phyloP scores from a whole-genome alignment of 2,888 invertebrate genomes.

The Papilio demoleus region DNA sequence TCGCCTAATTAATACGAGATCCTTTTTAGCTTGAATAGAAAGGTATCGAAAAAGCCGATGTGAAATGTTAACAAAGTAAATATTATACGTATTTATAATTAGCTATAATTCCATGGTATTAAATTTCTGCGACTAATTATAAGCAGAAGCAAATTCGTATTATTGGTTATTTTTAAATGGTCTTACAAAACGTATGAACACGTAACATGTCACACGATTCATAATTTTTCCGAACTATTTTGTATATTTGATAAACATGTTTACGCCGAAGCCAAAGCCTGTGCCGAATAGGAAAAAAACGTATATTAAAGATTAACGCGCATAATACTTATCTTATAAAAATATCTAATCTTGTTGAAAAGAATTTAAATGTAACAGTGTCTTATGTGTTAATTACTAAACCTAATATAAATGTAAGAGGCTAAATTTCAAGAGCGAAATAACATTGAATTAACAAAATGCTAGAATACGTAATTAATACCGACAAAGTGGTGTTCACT shows the following conservation, averaged over 20 bases:
- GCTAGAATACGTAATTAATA: constrained; percentile 10
- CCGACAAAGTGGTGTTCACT: constrained; percentile 9
- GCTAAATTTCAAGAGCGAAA: constrained; percentile 7
- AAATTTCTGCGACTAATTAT: neutral
- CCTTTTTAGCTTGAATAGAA: neutral
- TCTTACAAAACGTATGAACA: neutral
- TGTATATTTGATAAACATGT: too few relatives aligned
- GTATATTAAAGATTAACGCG: neutral
- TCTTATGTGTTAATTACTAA: constrained; percentile 6
- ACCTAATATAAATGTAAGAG: neutral
- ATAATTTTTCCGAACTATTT: too few relatives aligned
- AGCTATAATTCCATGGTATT: constrained; percentile 2
- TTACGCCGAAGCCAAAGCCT: too few relatives aligned
- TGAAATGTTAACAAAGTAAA: neutral
- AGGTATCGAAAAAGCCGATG: neutral
- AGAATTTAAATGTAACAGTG: neutral
- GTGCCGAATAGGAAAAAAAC: neutral
- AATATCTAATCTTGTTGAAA: neutral
- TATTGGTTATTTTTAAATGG: neutral
- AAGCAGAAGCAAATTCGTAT: neutral
- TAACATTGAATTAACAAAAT: constrained; percentile 19
- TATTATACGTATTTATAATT: neutral
- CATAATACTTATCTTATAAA: neutral
- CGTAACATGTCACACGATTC: too few relatives aligned
- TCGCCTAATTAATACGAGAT: constrained; percentile 1